Evolutionary conservation across 2,888 invertebrate species (phyloP).

Genomic region (Ecdyonurus torrentis): DNA sequence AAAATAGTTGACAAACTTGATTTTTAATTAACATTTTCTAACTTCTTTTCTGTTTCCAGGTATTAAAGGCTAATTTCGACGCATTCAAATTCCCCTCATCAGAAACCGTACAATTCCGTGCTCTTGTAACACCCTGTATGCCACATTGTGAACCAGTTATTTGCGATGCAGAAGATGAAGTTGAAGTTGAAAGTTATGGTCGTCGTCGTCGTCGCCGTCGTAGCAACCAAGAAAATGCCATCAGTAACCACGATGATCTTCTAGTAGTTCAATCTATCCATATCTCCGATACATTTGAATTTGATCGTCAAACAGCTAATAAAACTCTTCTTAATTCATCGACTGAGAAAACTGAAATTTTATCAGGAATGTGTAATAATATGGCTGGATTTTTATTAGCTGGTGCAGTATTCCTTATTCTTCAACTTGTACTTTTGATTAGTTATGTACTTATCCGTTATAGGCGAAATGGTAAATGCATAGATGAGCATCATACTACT

Average conservation of each 20-base stretch:
- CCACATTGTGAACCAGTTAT: conserved; percentile 84
- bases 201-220: conserved; percentile 51
- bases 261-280: conserved; percentile 79
- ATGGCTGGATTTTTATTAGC: conserved; percentile 68
- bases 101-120: conserved; percentile 87
- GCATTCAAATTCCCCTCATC: conserved; percentile 94
- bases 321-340: conserved; percentile 56
- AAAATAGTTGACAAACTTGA: no score
- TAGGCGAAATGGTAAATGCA: not conserved
- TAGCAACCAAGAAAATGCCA: conserved; percentile 11
- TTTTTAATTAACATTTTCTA: no score
- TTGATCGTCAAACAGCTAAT: conserved; percentile 47
- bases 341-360: conserved; percentile 27
- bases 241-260: conserved; percentile 45
- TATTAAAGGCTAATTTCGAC: conserved; percentile 78
- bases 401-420: conserved; percentile 68
- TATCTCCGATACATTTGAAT: conserved; percentile 83
- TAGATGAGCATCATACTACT: not conserved
- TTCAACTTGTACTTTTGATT: conserved; percentile 39
- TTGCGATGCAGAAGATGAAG: conserved; percentile 68
- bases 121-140: conserved; percentile 88
- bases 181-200: conserved; percentile 71
- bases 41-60: conserved; percentile 44
- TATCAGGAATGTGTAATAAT: conserved; percentile 49
- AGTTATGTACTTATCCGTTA: not conserved